A percentile compares a stretch with the other conserved stretches of the same genome.
Conservation (phyloP, 2,888 invertebrate species). For the Mantis religiosa region DNA sequence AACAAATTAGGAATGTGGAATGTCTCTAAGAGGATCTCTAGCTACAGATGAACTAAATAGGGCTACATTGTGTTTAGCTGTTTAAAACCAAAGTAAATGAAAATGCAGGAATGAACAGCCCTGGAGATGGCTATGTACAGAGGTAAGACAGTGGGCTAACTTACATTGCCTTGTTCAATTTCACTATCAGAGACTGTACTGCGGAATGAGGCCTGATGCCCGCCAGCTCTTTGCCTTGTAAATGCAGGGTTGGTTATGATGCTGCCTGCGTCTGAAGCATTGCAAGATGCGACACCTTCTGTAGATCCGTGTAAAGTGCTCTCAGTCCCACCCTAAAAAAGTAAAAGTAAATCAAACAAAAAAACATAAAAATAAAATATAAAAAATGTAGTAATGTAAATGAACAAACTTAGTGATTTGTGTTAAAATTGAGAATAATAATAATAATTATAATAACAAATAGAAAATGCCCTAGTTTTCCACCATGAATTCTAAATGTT, state of each 20-base stretch:
- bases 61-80: neutral
- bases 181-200: slow-evolving; percentile 94
- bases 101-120: no score
- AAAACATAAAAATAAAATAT: neutral
- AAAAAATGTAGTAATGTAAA: neutral
- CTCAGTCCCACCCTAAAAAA: slow-evolving; percentile 28
- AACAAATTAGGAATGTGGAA: no score
- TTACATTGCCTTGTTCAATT: slow-evolving; percentile 13
- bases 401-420: neutral
- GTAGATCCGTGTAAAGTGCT: slow-evolving; percentile 28
- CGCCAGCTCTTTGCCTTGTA: slow-evolving; percentile 63
- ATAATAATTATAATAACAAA: no score
- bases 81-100: no score
- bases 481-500: no score
- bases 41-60: neutral
- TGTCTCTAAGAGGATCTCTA: no score
- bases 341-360: neutral
- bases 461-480: no score
- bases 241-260: slow-evolving; percentile 77
- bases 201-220: slow-evolving; percentile 71
- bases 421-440: neutral
- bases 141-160: neutral
- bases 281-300: slow-evolving; percentile 34
- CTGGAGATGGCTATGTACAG: neutral
- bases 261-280: slow-evolving; percentile 64